Evolutionary conservation across 2,113 vertebrate genomes (phyloP).

Genomic region (Halcyon malimbica): DNA sequence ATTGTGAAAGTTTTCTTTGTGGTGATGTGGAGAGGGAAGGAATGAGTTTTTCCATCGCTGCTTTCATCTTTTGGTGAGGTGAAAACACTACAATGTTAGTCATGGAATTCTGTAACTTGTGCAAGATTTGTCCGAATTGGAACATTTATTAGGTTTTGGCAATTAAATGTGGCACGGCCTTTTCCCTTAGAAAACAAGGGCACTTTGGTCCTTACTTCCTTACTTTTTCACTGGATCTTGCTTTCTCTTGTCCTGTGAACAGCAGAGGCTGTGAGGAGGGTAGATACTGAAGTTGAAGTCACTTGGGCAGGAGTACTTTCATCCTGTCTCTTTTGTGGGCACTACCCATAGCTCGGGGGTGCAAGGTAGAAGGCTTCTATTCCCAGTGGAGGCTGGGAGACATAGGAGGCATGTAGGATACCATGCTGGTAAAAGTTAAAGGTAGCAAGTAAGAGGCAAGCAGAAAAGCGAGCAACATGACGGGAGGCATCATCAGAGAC

Average conservation of each 20-base stretch:
- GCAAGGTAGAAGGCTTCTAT: background rate
- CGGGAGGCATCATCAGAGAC: background rate
- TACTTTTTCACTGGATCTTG: background rate
- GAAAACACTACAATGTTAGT: background rate
- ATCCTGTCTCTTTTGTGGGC: background rate
- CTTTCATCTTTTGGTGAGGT: background rate
- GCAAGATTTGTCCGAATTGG: background rate
- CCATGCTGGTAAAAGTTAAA: background rate
- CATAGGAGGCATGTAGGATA: background rate
- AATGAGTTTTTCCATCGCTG: background rate
- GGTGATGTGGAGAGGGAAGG: background rate
- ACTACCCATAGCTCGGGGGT: background rate
- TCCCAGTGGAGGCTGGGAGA: background rate
- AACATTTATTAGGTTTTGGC: background rate
- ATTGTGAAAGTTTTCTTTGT: background rate
- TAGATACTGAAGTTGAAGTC: background rate
- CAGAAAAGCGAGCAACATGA: background rate
- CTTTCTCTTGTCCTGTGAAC: background rate
- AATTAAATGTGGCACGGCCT: rapidly evolving
- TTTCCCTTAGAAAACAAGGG: background rate
- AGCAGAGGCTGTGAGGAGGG: background rate
- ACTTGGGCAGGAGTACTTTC: background rate
- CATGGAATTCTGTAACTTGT: background rate
- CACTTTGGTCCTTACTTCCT: background rate
- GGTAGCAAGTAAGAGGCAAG: background rate